Evolutionary conservation across 1,140 invertebrate genomes (phyloP), one percentile per base, ranked within the genome.

Genomic region (Mizuhopecten yessoensis): DNA sequence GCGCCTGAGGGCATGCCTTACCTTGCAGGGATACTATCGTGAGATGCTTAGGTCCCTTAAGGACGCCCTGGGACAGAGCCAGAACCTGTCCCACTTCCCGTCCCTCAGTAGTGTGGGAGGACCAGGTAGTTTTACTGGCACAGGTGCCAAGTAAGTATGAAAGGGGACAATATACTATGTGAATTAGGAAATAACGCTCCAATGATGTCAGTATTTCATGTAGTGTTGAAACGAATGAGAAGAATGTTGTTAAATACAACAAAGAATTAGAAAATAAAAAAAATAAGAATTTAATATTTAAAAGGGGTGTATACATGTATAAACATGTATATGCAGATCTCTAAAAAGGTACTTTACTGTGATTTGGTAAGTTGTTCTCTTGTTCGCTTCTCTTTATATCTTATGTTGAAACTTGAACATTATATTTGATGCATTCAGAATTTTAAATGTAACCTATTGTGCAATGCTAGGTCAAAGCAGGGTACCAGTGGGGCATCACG

Each of bases 101-200:
- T 96, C 96, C 36, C 92, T 96, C 42, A 96, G 96, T 92, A 96
- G 95, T 94, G 94, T 96, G 86, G 93, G 94, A 42, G 93, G 94
- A 88, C 92, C 94, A 34, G 93, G 93, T 33, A 94, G 92, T 33
- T 93, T 94, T 23, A 93, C 92, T 0, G 57, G 57, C 17, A 93
- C 92, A 0, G 57, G 57, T 29, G 90, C 91, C 13, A 93, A 93
- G 94, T 95, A 92, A 86, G 89, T 36, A 20, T 34, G 33, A 88
- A 13, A 75, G 9, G n/a, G 23, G 23, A 17, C 23, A 7, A 75
- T 45, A 17, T 45, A 20, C 17, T 45, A 10, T 45, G 9, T 20
- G 17, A 45, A 45, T 45, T 45, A 45, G 42, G 42, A 45, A 45
- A 45, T 1, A 45, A 45, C 5, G 5, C 36, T 13, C 9, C 17